Percentiles rank a stretch among this genome's conserved stretches.
phyloP scores from a whole-genome alignment of 2,888 invertebrate species.

The Tipula lateralis region DNA sequence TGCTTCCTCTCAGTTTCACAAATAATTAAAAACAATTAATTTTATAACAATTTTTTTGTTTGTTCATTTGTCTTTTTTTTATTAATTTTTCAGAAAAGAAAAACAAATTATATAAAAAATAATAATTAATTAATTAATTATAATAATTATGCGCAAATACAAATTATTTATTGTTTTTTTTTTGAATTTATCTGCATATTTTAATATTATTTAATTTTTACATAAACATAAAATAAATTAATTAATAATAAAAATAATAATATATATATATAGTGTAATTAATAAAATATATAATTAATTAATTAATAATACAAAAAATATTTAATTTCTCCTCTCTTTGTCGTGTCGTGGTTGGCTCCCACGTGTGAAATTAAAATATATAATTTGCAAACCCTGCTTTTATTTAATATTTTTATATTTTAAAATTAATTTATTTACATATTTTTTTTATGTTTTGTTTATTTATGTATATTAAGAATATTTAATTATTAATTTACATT shows the following conservation, averaged over 20 bases:
- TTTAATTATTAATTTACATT: conserved; percentile 3
- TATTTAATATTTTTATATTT: not conserved
- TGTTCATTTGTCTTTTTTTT: not conserved
- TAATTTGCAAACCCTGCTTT: conserved; percentile 16
- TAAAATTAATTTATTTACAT: not conserved
- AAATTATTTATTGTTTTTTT: not conserved
- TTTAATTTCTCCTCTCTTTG: not conserved
- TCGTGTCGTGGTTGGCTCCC: conserved; percentile 2
- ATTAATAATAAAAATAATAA: not conserved
- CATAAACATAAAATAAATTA: not conserved
- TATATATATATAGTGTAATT: not conserved
- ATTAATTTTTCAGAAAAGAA: conserved; percentile 24
- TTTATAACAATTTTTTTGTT: not conserved
- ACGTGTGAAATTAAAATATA: not conserved
- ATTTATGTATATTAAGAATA: not conserved
- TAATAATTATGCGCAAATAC: not conserved
- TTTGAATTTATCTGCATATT: not conserved
- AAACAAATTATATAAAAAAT: not conserved
- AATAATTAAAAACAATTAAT: conserved; percentile 3
- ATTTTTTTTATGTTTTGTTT: not conserved
- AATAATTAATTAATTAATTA: conserved; percentile 2
- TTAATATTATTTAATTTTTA: conserved; percentile 19
- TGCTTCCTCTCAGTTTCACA: not conserved
- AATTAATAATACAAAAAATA: not conserved
- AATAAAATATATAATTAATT: not conserved